Evolutionary conservation across 2,888 invertebrate species (phyloP), one percentile per base, ranked within the genome.

Genomic region (Drosophila neutralis): DNA sequence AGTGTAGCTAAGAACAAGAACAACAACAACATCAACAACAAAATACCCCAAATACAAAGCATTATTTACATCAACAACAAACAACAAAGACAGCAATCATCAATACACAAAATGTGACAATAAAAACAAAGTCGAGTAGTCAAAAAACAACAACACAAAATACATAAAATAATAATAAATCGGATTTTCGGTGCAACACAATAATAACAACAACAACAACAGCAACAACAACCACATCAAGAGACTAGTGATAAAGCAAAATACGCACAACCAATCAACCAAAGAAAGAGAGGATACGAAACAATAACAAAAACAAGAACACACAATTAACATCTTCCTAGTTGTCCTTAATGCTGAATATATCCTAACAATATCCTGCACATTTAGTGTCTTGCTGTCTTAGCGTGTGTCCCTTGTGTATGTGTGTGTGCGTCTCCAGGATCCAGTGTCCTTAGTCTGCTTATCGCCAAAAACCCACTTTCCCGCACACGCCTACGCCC

Each of bases 61-160:
- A 80, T 83, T 83, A 75, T 80, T 65, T 80, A 82, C 78, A 84
- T 74, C 69, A 65, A 73, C 52, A 29, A 27, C 24, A 24, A 24
- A 24, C 24, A 75, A 81, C 51, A 70, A 59, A 61, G 64, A 53
- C 58, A 78, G 73, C 53, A 65, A 78, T 73, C 80, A 78, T 69
- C 65, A 79, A 69, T 63, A 86, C 90, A 86, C 90, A 87, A 57
- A 57, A 87, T 87, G 90, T 87, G 86, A 87, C 86, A 87, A 87
- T 87, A 87, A 86, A 74, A 76, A 64, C 27, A 62, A 60, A 69
- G 57, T 52, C 42, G 52, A 69, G 21, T 69, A 68, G 58, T 53
- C 36, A 69, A 68, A 69, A 62, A 52, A 56, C 31, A 51, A 58
- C 59, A 60, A 38, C 58, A 40, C 35, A 48, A 40, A 45, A 48